Percentiles rank a stretch among this genome's conserved stretches.
Evolutionary conservation across 2,888 invertebrate species (phyloP).

Genomic region (Linyphia triangularis): DNA sequence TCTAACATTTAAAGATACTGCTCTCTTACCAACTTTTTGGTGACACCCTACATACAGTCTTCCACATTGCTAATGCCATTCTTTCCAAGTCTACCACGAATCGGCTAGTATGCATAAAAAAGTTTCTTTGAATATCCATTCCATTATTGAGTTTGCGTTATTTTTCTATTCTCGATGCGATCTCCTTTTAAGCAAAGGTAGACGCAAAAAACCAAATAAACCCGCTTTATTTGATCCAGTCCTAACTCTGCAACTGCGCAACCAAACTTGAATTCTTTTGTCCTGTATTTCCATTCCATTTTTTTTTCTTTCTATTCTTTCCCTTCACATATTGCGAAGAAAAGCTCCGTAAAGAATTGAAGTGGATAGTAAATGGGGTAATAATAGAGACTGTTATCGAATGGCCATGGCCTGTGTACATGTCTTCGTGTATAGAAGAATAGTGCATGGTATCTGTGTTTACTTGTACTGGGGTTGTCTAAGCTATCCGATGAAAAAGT

Average conservation of each 20-base stretch:
- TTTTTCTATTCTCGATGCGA: not conserved
- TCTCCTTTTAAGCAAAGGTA: not conserved
- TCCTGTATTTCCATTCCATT: not conserved
- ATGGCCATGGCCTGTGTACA: too few relatives aligned
- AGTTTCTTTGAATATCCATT: constrained; percentile 9
- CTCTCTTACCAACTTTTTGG: too few relatives aligned
- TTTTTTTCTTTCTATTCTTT: not conserved
- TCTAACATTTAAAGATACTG: too few relatives aligned
- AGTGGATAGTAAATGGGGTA: constrained; percentile 5
- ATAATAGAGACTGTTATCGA: not conserved
- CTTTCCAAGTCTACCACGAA: not conserved
- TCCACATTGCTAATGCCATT: too few relatives aligned
- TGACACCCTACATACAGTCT: too few relatives aligned
- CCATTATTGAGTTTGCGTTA: constrained; percentile 37
- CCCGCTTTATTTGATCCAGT: constrained; percentile 4
- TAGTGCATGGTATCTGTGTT: too few relatives aligned
- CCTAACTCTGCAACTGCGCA: not conserved
- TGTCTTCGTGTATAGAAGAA: too few relatives aligned
- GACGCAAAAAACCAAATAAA: constrained; percentile 11
- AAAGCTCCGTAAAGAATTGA: not conserved
- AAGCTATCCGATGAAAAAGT: too few relatives aligned
- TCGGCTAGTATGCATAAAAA: not conserved
- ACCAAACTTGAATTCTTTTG: not conserved
- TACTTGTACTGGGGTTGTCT: too few relatives aligned
- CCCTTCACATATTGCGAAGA: not conserved